A percentile compares a stretch with the other conserved stretches of the same genome.
Evolutionary conservation across 2,888 invertebrate species (phyloP).

Genomic region (Troides aeacus): DNA sequence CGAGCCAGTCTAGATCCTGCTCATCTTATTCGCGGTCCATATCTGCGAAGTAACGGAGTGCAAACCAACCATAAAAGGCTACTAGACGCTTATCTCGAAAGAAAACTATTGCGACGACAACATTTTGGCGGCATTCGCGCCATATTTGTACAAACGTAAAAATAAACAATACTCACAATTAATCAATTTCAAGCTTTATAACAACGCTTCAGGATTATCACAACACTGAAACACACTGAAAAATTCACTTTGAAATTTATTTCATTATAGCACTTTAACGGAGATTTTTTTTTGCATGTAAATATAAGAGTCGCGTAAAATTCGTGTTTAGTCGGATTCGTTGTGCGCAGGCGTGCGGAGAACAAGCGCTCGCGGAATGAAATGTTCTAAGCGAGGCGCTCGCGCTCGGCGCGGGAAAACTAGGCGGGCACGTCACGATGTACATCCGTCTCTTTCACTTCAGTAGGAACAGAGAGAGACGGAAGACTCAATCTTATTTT

Average conservation of each 20-base stretch:
- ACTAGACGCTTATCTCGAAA: slow-evolving; percentile 36
- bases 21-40: slow-evolving; percentile 40
- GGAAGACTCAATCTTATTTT: slow-evolving; percentile 4
- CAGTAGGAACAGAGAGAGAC: slow-evolving; percentile 5
- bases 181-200: neutral
- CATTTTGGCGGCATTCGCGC: slow-evolving; percentile 30
- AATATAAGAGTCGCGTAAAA: slow-evolving; percentile 29
- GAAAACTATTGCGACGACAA: slow-evolving; percentile 33
- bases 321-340: slow-evolving; percentile 48
- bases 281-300: slow-evolving; percentile 31
- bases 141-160: slow-evolving; percentile 21
- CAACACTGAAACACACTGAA: slow-evolving; percentile 40
- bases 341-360: slow-evolving; percentile 48
- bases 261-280: slow-evolving; percentile 44
- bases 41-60: slow-evolving; percentile 45
- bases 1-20: slow-evolving; percentile 40
- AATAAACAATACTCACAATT: slow-evolving; percentile 24
- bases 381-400: slow-evolving; percentile 43
- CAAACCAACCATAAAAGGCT: slow-evolving; percentile 39
- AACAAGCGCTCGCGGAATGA: slow-evolving; percentile 69
- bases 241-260: slow-evolving; percentile 40
- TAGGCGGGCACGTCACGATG: slow-evolving; percentile 54
- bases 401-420: slow-evolving; percentile 58
- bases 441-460: slow-evolving; percentile 38
- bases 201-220: slow-evolving; percentile 30